Conservation (phyloP, 2,113 vertebrate genomes). For the Nesogale talazaci region DNA sequence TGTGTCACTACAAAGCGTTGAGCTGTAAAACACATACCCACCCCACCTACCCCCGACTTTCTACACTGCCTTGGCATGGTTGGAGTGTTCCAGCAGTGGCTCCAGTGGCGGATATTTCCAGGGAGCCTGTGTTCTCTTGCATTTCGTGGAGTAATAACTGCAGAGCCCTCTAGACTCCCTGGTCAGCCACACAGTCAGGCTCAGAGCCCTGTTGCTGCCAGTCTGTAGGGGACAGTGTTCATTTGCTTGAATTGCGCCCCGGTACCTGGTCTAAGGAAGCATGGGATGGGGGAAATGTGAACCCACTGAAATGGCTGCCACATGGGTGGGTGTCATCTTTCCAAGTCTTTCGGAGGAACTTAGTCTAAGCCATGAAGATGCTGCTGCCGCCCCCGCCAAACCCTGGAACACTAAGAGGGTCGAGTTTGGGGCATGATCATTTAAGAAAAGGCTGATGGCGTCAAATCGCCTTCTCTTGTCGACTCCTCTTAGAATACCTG, state of each 20-base stretch:
- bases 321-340: background rate
- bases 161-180: background rate
- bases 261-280: background rate
- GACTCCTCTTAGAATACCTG: background rate
- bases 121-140: background rate
- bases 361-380: background rate
- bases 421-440: background rate
- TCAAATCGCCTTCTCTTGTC: slow-evolving; percentile 26
- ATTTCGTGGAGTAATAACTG: slow-evolving; percentile 36
- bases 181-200: background rate
- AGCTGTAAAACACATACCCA: background rate
- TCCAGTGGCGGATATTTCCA: slow-evolving; percentile 13
- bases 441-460: slow-evolving; percentile 14
- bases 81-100: background rate
- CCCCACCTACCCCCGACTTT: too few species aligned
- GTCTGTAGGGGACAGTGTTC: background rate
- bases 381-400: background rate
- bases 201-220: background rate
- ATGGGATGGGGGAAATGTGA: background rate
- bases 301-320: background rate
- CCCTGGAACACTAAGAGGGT: slow-evolving; percentile 21
- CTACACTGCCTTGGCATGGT: background rate
- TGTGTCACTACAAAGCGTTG: background rate
- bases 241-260: background rate
- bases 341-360: slow-evolving; percentile 29